Base-by-base conservation (phyloP, 2,888 invertebrate genomes). In the Fragum fragum region DNA sequence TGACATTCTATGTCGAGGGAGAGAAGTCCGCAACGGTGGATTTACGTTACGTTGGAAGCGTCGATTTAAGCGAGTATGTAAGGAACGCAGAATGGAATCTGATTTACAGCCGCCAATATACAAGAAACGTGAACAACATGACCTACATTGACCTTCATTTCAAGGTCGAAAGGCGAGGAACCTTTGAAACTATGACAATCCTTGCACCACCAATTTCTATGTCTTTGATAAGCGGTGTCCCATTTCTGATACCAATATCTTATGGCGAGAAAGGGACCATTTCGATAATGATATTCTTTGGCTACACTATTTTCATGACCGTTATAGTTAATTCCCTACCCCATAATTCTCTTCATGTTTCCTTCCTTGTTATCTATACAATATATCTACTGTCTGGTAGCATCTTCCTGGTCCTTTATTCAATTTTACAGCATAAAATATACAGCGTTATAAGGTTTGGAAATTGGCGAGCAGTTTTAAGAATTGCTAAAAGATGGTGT, bases 211-310 rank as follows among this genome's bases (percentile, higher is more conserved):
- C 57, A 1, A 26, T 57, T 7, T 57, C 23, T 23, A 57, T 57
- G 21, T 57, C 57, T 2, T 23, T 57, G 57, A 21, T 57, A 3
- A 26, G 57, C n/a, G 26, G 23, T 7, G 1, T 21, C 9, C 23
- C 57, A 23, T 57, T 57, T n/a, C 57, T 57, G 11, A 26, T 57
- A 26, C 57, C 57, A 18, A 57, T 57, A 57, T 21, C 21, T 57
- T 57, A 21, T 11, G 57, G 57, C 23, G 57, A 57, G 23, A 57
- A 57, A 23, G 57, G 21, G 5, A 57, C 23, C 57, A 26, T 57
- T 11, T 57, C 57, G 18, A 57, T 57, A 14, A 57, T 26, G 21
- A 26, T 57, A 26, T 57, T 57, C 23, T 26, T 57, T 11, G 57
- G 23, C 23, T 57, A 26, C 23, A 26, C 23, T 23, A 26, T 57